Evolutionary conservation across 30 jellyfish, hydroid and myxozoan species (phyloP).

Genomic region (Turritopsis rubra): DNA sequence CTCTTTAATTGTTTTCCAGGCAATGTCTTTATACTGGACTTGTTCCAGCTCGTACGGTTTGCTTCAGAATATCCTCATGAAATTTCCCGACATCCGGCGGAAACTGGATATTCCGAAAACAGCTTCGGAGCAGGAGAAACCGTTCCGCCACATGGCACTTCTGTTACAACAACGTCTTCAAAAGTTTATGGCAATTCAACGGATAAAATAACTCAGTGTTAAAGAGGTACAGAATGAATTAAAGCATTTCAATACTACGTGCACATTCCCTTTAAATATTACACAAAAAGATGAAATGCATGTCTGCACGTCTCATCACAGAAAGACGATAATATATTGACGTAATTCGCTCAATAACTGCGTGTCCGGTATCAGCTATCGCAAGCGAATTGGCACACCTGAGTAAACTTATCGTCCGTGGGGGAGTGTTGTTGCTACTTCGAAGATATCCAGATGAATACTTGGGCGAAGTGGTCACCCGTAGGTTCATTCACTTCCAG

Average conservation of each 20-base stretch:
- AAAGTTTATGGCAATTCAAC: not conserved
- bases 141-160: not conserved
- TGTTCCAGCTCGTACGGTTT: conserved; percentile 79
- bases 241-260: too few species aligned
- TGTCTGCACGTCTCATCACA: too few species aligned
- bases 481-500: not conserved
- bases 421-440: not conserved
- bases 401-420: not conserved
- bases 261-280: too few species aligned
- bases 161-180: not conserved
- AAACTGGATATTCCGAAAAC: conserved; percentile 58
- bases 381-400: not conserved
- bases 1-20: conserved; percentile 4
- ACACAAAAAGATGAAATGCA: too few species aligned
- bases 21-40: conserved; percentile 90
- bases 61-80: conserved; percentile 46
- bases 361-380: too few species aligned
- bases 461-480: not conserved
- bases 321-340: too few species aligned
- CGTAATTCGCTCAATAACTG: too few species aligned
- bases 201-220: not conserved
- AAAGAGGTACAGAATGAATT: too few species aligned
- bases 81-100: conserved; percentile 61
- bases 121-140: conserved; percentile 44
- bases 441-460: not conserved